phyloP scores from a whole-genome alignment of 2,113 vertebrate species.

The Mellivora capensis region DNA sequence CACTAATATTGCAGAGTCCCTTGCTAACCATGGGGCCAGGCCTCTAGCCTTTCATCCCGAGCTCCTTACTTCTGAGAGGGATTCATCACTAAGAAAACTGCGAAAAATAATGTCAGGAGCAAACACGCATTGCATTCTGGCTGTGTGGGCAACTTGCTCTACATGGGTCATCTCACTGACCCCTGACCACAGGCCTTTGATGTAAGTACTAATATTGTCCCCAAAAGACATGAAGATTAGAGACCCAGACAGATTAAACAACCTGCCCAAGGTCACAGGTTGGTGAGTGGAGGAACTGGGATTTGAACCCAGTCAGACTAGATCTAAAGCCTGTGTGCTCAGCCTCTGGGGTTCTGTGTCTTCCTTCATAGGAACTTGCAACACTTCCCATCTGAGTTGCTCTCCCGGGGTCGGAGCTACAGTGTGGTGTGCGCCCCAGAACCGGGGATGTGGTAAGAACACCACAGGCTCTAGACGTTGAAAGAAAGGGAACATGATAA shows the following conservation, averaged over 20 bases:
- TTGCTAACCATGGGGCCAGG: background rate
- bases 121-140: accelerated
- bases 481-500: background rate
- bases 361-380: constrained; percentile 50
- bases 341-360: accelerated
- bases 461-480: background rate
- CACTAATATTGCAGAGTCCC: accelerated
- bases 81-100: background rate
- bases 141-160: accelerated
- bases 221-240: background rate
- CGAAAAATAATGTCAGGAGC: background rate
- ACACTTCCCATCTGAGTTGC: constrained; percentile 17
- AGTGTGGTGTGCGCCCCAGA: background rate
- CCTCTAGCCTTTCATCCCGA: background rate
- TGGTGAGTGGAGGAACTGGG: background rate
- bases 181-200: background rate
- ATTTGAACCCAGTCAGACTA: background rate
- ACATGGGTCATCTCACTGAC: accelerated
- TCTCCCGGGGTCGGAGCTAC: background rate
- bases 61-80: background rate
- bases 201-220: background rate
- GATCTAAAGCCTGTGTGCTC: background rate
- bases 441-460: background rate
- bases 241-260: background rate
- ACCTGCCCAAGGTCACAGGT: background rate